Base-by-base conservation (phyloP, 1,140 invertebrate genomes). In the Trichonephila inaurata region DNA sequence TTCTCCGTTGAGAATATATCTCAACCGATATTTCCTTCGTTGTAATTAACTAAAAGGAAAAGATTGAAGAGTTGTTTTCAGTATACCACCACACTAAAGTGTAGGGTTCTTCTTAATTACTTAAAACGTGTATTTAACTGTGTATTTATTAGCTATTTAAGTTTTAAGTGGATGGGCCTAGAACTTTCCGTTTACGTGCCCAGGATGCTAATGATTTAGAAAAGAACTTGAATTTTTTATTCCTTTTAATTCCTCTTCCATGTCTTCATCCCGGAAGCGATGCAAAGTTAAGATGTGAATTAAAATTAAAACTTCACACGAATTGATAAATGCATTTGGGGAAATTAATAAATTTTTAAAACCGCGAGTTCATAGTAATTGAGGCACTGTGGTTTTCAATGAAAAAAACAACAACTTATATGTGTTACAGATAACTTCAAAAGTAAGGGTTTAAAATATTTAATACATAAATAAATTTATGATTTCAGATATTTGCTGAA, bases 101-200 rank as follows among this genome's bases (percentile, higher is more conserved):
- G 58, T 60, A 19, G 12, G 2, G 21, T 51, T 51, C 12, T 24
- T 24, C 33, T 3, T 85, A 28, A 60, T 85, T 85, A 60, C 82
- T 85, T 85, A 85, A 85, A 60, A 85, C 10, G 58, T 19, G 19
- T 28, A 24, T 10, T 85, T 85, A n/a, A n/a, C 51, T 19, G n/a
- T 10, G 3, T 85, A 85, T 85, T 24, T 60, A 85, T 85, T 21
- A 16, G 51, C 82, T 85, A 85, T 24, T 85, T 58, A 85, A 60
- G 82, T 85, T 85, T 85, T 85, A 85, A 85, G 51, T 85, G 6
- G 14, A 58, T 85, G 6, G 14, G n/a, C 51, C 44, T 85, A 85
- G 58, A 60, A 60, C 44, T 85, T 60, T 58, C 82, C 12, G 21
- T 58, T 85, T 60, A 85, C 82, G 82, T 85, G 82, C 58, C 82